Evolutionary conservation across 2,888 invertebrate genomes (phyloP), one percentile per base, ranked within the genome.

Genomic region (Epinotia ramella): DNA sequence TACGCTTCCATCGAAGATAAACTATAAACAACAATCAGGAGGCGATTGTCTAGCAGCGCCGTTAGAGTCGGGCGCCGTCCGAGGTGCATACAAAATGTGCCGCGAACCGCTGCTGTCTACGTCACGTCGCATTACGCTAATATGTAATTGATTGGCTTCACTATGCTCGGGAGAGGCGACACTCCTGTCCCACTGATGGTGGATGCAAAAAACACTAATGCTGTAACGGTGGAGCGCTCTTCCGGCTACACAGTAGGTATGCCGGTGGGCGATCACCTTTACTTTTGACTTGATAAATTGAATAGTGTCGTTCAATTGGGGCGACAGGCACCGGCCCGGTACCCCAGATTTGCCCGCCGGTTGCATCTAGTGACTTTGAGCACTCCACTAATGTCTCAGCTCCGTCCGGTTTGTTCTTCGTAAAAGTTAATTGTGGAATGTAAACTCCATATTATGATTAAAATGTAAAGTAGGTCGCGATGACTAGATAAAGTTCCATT

Each of bases 131-230:
- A 93, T 93, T 92, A 93, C 90, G 91, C 91, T 94, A 94, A 94
- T 94, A 93, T 89, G 90, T 91, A 93, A 92, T 93, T 93, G 92
- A 94, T 93, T 93, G 92, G 90, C 83, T 91, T 89, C 90, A 90
- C 87, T 86, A 84, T 88, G 88, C 81, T 85, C 87, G 87, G 86
- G 88, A 88, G 87, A 83, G 84, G 82, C 84, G 83, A 84, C 88
- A 86, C 89, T 89, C 88, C 89, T 91, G 89, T 91, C 89, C 91
- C 89, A 90, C 88, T 91, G 88, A 92, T 91, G 90, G 85, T 83
- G 85, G 84, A 88, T 90, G 90, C 89, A 92, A 93, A 93, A 66
- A 93, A 92, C 93, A 85, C 88, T 93, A 93, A 92, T 93, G 92
- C 84, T 86, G 86, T 92, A 93, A 93, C 91, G 90, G 91, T 88